Evolutionary conservation across 1,140 invertebrate species (phyloP), one percentile per base, ranked within the genome.

Genomic region (Penaeus vannamei): DNA sequence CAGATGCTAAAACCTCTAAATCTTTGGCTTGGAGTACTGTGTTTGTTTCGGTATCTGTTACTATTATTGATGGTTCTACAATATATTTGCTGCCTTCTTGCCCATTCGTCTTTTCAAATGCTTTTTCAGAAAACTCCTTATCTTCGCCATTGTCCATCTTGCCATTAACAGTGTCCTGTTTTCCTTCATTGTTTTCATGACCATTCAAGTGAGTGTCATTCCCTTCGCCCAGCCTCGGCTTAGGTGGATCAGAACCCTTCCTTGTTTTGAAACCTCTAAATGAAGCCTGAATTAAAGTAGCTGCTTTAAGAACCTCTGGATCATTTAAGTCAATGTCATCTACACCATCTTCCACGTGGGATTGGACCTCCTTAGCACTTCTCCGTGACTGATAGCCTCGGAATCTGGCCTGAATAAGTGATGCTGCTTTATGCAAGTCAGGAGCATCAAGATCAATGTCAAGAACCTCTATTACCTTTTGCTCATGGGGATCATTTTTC

Each of bases 211-310:
- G 17, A 53, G 53, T 53, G 7, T 53, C 53, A 53, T 53, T 53
- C 53, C 53, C 53, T 53, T 53, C 53, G 1, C 53, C 1, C 17
- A 14, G 0, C 5, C 17, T 17, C 1, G 72, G 42, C n/a, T 69
- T 20, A 66, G 60, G 20, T 29, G 8, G 2, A 10, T 82, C 53
- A 1, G 64, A 7, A 1, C 17, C 19, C 22, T 87, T 66, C 36
- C 85, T 82, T 53, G 79, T 66, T 66, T 82, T 29, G 61, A 69
- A 77, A 17, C 84, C 84, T 61, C 84, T 66, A 60, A 76, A 85
- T 12, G 20, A 12, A 26, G 84, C 66, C 69, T 85, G 84, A 14
- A 85, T 85, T 26, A 86, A 2, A 26, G 85, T 87, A 10, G 85
- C 85, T 59, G 86, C 86, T n/a, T 76, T 32, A 53, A 53, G 53